These are phyloP conservation scores for Antrozous pallidus DNA, from an alignment of 2,797 vertebrate genomes.

Conservation along the genomic window DNA sequence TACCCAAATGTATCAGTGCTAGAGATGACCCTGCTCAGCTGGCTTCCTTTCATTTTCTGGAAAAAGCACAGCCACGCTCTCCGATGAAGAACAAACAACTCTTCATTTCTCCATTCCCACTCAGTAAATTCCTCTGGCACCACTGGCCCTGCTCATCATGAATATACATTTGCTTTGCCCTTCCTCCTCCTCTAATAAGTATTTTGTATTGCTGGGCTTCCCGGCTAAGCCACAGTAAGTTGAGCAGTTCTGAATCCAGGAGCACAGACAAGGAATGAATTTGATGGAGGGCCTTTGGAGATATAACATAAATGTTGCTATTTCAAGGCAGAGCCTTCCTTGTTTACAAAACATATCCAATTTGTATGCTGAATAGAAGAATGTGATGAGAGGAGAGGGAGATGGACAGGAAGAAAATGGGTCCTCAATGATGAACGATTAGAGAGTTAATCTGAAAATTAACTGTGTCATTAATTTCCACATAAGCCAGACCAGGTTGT, in stretches of 20 bases:
- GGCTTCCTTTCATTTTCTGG: constrained; percentile 20
- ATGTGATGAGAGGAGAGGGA: not conserved
- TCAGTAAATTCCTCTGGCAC: constrained; percentile 58
- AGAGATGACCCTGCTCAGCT: not conserved
- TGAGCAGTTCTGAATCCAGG: not conserved
- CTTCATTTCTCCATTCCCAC: constrained; percentile 38
- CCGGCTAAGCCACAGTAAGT: not conserved
- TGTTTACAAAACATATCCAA: constrained; percentile 8
- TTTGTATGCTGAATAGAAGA: not conserved
- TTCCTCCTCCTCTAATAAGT: constrained; percentile 21
- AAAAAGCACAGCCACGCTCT: constrained; percentile 1
- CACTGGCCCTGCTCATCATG: not conserved
- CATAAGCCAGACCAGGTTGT: not conserved
- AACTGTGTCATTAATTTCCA: not conserved
- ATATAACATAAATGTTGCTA: not conserved
- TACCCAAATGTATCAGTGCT: not conserved
- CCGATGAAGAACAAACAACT: constrained; percentile 46
- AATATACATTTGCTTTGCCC: constrained; percentile 13
- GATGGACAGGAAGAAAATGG: not conserved
- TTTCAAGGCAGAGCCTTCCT: constrained; percentile 4
- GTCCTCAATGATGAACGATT: not conserved
- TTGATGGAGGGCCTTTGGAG: constrained; percentile 22
- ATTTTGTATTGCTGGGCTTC: not conserved
- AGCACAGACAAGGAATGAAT: not conserved
- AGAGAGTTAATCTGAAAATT: constrained; percentile 25